Evolutionary conservation across 64 coral and sea anemone genomes (phyloP).

Genomic region (Cladopsammia gracilis): DNA sequence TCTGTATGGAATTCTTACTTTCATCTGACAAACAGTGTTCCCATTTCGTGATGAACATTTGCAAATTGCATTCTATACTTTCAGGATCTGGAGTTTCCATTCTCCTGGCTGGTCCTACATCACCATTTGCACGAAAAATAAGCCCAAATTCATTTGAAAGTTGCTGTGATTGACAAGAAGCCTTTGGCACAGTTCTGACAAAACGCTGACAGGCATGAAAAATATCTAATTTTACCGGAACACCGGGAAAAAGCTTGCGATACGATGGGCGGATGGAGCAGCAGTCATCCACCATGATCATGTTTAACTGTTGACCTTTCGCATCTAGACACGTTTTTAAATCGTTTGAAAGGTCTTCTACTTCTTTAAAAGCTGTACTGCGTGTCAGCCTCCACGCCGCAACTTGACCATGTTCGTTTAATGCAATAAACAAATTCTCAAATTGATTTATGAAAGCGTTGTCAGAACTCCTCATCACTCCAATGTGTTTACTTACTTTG

Average conservation of each 20-base stretch:
- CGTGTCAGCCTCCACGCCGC: constrained; percentile 45
- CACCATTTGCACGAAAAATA: constrained; percentile 34
- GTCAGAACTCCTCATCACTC: constrained; percentile 43
- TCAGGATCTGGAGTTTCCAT: constrained; percentile 27
- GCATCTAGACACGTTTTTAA: constrained; percentile 39
- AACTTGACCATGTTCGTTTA: constrained; percentile 70
- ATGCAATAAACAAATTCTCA: constrained; percentile 67
- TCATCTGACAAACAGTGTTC: neutral
- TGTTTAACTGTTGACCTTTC: neutral
- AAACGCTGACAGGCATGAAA: constrained; percentile 65
- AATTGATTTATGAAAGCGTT: constrained; percentile 52
- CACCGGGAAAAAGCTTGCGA: neutral
- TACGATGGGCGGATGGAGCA: neutral
- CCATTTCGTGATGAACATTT: constrained; percentile 58
- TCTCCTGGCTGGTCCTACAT: neutral
- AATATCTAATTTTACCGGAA: constrained; percentile 30
- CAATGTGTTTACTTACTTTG: constrained; percentile 82
- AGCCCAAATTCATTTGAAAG: constrained; percentile 49
- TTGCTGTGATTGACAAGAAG: neutral
- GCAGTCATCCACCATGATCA: constrained; percentile 62
- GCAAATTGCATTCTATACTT: neutral
- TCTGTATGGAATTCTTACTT: constrained; percentile 21
- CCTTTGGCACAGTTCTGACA: constrained; percentile 24
- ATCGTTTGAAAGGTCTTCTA: constrained; percentile 56
- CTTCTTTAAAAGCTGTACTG: constrained; percentile 54